Evolutionary conservation across 1,140 invertebrate species (phyloP), one percentile per base, ranked within the genome.

Genomic region (Bombus huntii): DNA sequence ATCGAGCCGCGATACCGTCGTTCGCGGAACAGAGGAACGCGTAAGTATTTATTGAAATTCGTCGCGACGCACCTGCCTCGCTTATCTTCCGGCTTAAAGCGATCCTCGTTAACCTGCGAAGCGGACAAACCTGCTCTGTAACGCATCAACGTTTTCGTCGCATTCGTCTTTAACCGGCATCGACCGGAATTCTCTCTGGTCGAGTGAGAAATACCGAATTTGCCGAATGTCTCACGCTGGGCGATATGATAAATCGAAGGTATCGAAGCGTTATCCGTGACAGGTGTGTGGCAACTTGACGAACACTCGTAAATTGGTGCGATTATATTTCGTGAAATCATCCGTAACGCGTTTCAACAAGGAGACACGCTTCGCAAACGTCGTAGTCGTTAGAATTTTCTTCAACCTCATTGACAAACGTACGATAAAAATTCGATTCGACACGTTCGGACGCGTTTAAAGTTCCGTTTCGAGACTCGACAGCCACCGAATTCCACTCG

Each of bases 11-110:
- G 83, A 80, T 80, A 85, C 12, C 42, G 15, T 44, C 9, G 42
- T 25, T 42, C 31, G 31, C 22, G 13, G 25, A 37, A 70, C 65
- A 28, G 22, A 15, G 42, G 12, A 28, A 22, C 47, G 65, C n/a
- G 1, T n/a, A 62, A 12, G 31, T 80, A 72, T 85, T 85, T 85
- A 85, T 85, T 85, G 76, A 85, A 80, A 85, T 85, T 85, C 83
- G 77, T 80, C 53, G 66, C 68, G 53, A 37, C 53, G 53, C 83
- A 85, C 83, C 83, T 85, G 83, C 83, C 73, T 31, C 53, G 39
- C 68, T 85, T 85, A 85, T 85, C 83, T 79, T 42, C 75, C 57
- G 66, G n/a, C 59, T n/a, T 47, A 37, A 62, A 72, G 66, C 34
- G 76, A 59, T 79, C 44, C 66, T 72, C 83, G 83, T 80, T 80